Evolutionary conservation across 1,140 invertebrate genomes (phyloP), one percentile per base, ranked within the genome.

Genomic region (Meteorus sp.): DNA sequence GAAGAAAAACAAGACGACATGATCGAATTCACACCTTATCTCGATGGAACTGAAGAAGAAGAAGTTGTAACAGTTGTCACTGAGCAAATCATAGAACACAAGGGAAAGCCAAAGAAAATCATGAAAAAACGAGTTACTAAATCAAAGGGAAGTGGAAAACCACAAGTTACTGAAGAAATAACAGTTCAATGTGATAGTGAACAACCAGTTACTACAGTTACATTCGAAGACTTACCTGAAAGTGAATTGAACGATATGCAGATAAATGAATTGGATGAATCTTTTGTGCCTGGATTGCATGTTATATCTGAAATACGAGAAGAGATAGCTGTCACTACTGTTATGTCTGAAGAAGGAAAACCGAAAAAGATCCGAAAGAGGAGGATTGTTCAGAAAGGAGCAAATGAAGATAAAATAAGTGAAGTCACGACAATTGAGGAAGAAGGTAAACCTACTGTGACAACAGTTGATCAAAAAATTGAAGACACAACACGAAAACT

Each of bases 361-460:
- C 47, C 37, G 1, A 56, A 56, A 37, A 63, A 65, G 29, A 37
- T 51, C 25, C 54, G 15, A n/a, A 56, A 43, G 5, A 61, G 56
- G 39, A 73, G 68, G 56, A 73, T 80, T 3, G 79, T 76, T 13
- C 75, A 73, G 52, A 76, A 75, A 58, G 69, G 73, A 15, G 77
- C 72, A 1, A 51, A 71, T 0, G 75, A 79, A 61, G 72, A 80
- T 69, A 70, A 81, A 60, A 69, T 78, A 1, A 78, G 76, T 2
- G 78, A 81, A 67, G 70, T 79, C 20, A 68, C 75, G 43, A 79
- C 74, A 7, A 62, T 80, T 2, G 73, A 81, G 59, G 76, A 81
- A 58, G 77, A 79, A 53, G 77, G 77, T 8, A 68, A 63, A 56
- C 31, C 59, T 59, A 58, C 64, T 6, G 68, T 59, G 47, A 74